These are phyloP conservation scores for Sylvicola fuscatus DNA, from an alignment of 2,888 invertebrate species.

Conservation along the genomic window DNA sequence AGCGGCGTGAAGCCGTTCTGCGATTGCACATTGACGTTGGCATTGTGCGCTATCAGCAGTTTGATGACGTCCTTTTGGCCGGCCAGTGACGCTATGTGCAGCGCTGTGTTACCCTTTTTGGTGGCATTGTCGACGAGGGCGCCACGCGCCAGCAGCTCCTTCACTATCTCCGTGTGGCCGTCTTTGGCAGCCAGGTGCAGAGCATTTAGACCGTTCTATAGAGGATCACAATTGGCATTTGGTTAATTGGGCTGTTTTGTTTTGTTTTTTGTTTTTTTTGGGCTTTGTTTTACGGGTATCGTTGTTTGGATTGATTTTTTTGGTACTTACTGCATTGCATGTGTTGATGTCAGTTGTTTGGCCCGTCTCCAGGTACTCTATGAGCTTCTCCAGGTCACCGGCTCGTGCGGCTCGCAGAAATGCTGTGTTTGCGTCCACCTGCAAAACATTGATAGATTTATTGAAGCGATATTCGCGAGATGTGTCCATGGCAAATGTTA, in stretches of 20 bases:
- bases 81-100: slow-evolving; percentile 95
- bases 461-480: too few relatives aligned
- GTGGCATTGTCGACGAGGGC: slow-evolving; percentile 91
- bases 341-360: slow-evolving; percentile 92
- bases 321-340: slow-evolving; percentile 72
- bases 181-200: slow-evolving; percentile 95
- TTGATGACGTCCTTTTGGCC: slow-evolving; percentile 89
- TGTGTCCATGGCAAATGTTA: too few relatives aligned
- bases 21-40: slow-evolving; percentile 91
- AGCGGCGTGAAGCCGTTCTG: slow-evolving; percentile 95
- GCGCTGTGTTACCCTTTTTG: slow-evolving; percentile 90
- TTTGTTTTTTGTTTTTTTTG: too few relatives aligned
- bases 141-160: slow-evolving; percentile 72
- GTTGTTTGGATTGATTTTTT: background rate
- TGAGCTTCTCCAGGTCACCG: slow-evolving; percentile 86
- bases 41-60: slow-evolving; percentile 75
- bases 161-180: slow-evolving; percentile 86
- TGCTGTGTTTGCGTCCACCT: slow-evolving; percentile 75
- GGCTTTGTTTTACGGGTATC: too few relatives aligned
- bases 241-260: too few relatives aligned
- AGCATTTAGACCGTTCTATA: slow-evolving; percentile 91
- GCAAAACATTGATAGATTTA: too few relatives aligned
- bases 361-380: slow-evolving; percentile 72
- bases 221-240: slow-evolving; percentile 9
- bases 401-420: slow-evolving; percentile 94